A percentile compares a stretch with the other conserved stretches of the same genome.
Evolutionary conservation across 1,140 invertebrate genomes (phyloP).

Genomic region (Bradysia coprophila): DNA sequence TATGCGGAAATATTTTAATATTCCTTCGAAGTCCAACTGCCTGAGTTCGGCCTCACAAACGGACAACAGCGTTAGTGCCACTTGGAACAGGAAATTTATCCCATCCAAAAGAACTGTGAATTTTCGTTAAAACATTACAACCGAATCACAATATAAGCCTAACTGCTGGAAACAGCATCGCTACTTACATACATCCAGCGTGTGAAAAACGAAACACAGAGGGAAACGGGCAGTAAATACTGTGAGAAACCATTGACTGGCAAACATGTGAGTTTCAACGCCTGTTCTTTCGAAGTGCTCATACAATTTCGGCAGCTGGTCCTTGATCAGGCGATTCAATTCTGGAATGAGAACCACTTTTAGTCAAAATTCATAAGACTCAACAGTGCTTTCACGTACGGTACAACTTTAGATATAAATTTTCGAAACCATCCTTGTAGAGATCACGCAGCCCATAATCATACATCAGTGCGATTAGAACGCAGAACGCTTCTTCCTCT

Average conservation of each 20-base stretch:
- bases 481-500: conserved; percentile 97
- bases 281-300: conserved; percentile 81
- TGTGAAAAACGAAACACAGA: conserved; percentile 91
- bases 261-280: conserved; percentile 98
- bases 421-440: conserved; percentile 93
- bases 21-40: conserved; percentile 88
- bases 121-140: no score
- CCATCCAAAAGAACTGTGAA: conserved; percentile 87
- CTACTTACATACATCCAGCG: conserved; percentile 93
- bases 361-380: no score
- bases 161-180: no score
- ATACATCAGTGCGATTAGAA: conserved; percentile 94
- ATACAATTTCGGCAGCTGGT: conserved; percentile 77
- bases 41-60: conserved; percentile 89
- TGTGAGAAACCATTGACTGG: conserved; percentile 98
- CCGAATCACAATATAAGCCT: no score
- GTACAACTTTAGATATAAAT: conserved; percentile 85
- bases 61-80: conserved; percentile 81
- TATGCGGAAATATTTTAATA: conserved; percentile 88
- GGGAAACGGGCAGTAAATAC: conserved; percentile 97
- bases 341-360: no score
- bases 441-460: conserved; percentile 86
- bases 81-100: conserved; percentile 88
- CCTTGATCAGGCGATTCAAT: conserved; percentile 73
- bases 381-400: no score